Evolutionary conservation across 2,113 vertebrate genomes (phyloP), one percentile per base, ranked within the genome.

Genomic region (Mola mola): DNA sequence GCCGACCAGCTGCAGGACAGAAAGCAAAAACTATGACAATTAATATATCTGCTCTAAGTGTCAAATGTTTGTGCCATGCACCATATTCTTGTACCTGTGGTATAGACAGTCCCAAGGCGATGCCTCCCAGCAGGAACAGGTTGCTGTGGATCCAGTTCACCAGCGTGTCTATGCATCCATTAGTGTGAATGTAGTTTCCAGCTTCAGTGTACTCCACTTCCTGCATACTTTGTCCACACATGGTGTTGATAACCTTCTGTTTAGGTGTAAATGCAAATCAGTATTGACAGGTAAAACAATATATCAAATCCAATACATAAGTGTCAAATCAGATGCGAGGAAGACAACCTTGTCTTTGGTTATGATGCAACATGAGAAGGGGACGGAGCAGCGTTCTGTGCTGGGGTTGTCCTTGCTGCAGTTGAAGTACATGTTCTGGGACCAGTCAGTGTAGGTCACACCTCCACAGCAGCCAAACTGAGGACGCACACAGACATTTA

Each of bases 71-170:
- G n/a, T n/a, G 25, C 3, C 4, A 21, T 25, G 25, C 4, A 21
- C 11, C n/a, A 2, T 3, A 11, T 24, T 13, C 12, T 41, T 17
- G 15, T 17, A 91, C 96, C 96, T 98, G 96, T 20, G 96, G 96
- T 55, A 96, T 90, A 1, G 96, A 94, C 60, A 99, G 83, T 24
- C 95, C 95, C 75, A 99, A 83, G 0, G 96, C 89, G 11, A 98
- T 67, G 19, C 95, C 95, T 13, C 96, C 96, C 33, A 97, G 87
- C 19, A 98, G 73, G 81, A 97, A 95, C 38, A 98, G 88, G 90
- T 98, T 98, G 73, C 93, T 94, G 79, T 97, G 95, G 82, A 94
- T 92, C 96, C 95, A 98, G 90, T 95, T 92, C 48, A 95, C 95
- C 67, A 99, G 66, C 61, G 88, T 94, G 90, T 98, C 95, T 5